Evolutionary conservation across 2,797 vertebrate genomes (phyloP).

Genomic region (Thaleichthys pacificus): DNA sequence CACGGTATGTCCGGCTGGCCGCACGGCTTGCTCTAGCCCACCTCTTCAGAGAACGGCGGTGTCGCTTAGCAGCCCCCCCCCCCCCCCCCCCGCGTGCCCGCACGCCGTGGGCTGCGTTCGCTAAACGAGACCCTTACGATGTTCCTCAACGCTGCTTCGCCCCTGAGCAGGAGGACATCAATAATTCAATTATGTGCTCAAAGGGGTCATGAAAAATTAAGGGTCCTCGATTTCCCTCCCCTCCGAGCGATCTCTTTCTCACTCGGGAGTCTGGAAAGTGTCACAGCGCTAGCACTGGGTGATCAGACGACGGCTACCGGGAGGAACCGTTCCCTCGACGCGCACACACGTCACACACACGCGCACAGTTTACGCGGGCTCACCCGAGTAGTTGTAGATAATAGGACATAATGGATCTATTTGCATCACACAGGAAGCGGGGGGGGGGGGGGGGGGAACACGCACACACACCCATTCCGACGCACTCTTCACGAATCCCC

Average conservation of each 20-base stretch:
- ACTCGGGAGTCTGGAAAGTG: conserved; percentile 27
- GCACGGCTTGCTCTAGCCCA: too few relatives aligned
- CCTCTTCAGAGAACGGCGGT: neutral
- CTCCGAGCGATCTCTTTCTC: conserved; percentile 40
- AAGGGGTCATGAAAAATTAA: conserved; percentile 60
- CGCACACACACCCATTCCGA: neutral
- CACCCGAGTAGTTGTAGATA: conserved; percentile 12
- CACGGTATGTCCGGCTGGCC: too few relatives aligned
- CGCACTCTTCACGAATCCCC: neutral
- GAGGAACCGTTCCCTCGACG: neutral
- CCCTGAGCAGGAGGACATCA: conserved; percentile 40
- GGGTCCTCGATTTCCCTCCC: conserved; percentile 42
- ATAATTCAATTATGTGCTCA: conserved; percentile 55
- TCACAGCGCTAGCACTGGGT: conserved; percentile 14
- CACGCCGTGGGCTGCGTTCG: neutral
- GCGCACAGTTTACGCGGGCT: neutral
- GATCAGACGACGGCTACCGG: neutral
- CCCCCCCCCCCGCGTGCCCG: too few relatives aligned
- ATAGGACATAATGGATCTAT: conserved; percentile 44
- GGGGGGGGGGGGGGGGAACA: neutral
- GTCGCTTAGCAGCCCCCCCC: neutral
- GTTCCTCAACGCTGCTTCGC: conserved; percentile 19
- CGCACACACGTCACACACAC: neutral
- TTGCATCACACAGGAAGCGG: conserved; percentile 32
- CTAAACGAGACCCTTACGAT: neutral